These are phyloP conservation scores for Paralichthys olivaceus DNA, from an alignment of 2,113 vertebrate genomes.

Conservation along the genomic window DNA sequence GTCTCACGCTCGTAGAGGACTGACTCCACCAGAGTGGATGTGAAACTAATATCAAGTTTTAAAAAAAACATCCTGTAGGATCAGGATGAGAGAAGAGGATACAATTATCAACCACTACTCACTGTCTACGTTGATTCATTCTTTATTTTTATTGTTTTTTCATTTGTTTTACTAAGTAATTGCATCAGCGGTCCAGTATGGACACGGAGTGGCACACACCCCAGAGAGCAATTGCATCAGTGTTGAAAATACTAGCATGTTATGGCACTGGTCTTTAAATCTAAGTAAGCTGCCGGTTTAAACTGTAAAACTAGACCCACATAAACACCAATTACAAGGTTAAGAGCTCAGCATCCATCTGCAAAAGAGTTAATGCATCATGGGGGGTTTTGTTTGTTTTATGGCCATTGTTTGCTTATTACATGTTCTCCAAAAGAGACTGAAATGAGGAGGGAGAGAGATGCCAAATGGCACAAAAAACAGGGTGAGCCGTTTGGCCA, in stretches of 20 bases:
- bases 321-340: background rate
- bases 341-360: background rate
- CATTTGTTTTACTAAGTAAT: slow-evolving; percentile 2
- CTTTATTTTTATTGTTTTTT: background rate
- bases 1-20: slow-evolving; percentile 5
- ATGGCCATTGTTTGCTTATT: background rate
- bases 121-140: background rate
- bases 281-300: background rate
- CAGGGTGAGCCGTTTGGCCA: background rate
- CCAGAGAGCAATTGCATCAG: background rate
- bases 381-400: background rate
- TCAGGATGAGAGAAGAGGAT: background rate
- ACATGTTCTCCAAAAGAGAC: background rate
- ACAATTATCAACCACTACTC: background rate
- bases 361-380: background rate
- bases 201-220: background rate
- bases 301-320: background rate
- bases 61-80: slow-evolving; percentile 7
- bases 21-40: background rate
- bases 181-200: background rate
- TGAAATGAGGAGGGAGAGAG: background rate
- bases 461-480: background rate
- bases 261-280: background rate
- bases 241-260: background rate
- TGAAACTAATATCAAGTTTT: no score